Base-by-base conservation (phyloP, 2,888 invertebrate genomes). In the Ptychoptera albimana region DNA sequence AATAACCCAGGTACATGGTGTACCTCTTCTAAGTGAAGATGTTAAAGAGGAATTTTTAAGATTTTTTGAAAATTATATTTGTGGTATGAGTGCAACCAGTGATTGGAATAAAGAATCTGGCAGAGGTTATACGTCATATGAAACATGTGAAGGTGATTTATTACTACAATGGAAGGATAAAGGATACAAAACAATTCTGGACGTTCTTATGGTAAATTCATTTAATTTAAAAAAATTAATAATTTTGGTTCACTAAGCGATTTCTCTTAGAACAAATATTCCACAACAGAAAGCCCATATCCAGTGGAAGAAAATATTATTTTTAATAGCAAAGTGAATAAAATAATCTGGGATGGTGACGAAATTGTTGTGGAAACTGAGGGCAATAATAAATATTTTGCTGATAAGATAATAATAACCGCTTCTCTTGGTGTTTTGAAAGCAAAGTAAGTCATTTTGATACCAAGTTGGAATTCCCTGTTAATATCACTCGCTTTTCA, bases 151-250 rank as follows among this genome's bases (percentile, higher is more conserved):
- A 9, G 88, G 88, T 1, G 76, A 84, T 55, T 63, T 66, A 12
- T 60, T 78, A 52, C 64, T 82, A 4, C 75, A 79, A 54, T 88
- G 85, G 87, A 82, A 79, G 52, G 72, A 75, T 43, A 73, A 69
- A 48, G 85, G 85, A 2, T 87, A 74, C 55, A 70, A 67, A 49
- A 77, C 69, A 2, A 64, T 87, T 47, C 62, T 87, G 39, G 72
- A 79, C 52, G 54, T 84, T 39, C 64, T 88, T 48, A 68, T 76
- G 74, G 82, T 82, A 64, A 57, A 60, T 55, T 31, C 3, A 23
- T 5, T 23, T n/a, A n/a, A 23, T 23, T 23, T 5, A 23, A 23
- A 23, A 23, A 23, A 5, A 5, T 23, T 23, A 23, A 23, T 7
- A 23, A 23, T 23, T 5, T 7, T 23, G 23, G n/a, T n/a, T n/a